Evolutionary conservation across 2,888 invertebrate species (phyloP), one percentile per base, ranked within the genome.

Genomic region (Glyphotaelius pellucidus): DNA sequence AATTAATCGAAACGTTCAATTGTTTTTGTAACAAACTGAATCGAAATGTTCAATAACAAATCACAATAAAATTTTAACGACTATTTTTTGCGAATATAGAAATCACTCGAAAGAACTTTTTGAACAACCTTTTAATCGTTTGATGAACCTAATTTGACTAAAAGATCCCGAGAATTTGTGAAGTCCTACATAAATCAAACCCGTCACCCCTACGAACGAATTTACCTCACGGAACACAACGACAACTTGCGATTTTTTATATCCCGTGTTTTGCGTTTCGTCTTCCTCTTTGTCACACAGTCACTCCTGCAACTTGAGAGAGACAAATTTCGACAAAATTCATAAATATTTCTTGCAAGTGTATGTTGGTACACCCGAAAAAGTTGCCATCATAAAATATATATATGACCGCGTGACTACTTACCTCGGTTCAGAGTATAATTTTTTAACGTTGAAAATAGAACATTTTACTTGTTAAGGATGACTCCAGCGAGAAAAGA

Each of bases 131-230:
- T 86, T 30, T 15, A 30, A 11, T 15, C 7, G 47, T 86, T 47
- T 42, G 32, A 30, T 30, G 14, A 81, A 81, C 32, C 15, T 12
- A 31, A 81, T 30, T 86, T 30, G 30, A 47, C 42, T 35, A 86
- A 86, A 86, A 15, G 38, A 47, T 42, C 38, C 25, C 35, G 47
- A 38, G n/a, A 85, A 30, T 38, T 42, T 86, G 7, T 15, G 19
- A 83, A 83, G 83, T 35, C 38, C 14, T n/a, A 47, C 9, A 38
- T 30, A 42, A 42, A 42, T 47, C 30, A 35, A 30, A 47, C 86
- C 86, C 86, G 86, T 86, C 86, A 86, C 86, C 86, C 86, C 86
- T 86, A 25, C 30, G 38, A 86, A 86, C 86, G 2, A 47, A 14
- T 86, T 86, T 86, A 47, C 47, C 47, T 25, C n/a, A 86, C 86